A percentile compares a stretch with the other conserved stretches of the same genome.
Evolutionary conservation across 2,113 vertebrate genomes (phyloP).

Genomic region (Daboia siamensis): DNA sequence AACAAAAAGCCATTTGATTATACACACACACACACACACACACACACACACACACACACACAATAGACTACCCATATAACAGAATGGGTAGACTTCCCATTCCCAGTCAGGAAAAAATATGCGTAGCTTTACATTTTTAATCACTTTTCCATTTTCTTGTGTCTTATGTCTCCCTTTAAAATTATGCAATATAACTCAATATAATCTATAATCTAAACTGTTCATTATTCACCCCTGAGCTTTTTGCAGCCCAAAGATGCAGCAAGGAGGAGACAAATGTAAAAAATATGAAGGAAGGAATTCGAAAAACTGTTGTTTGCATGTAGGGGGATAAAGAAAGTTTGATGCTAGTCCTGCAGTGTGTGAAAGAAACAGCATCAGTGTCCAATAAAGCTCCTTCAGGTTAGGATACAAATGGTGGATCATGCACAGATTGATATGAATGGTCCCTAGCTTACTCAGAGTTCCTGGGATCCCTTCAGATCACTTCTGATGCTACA

Average conservation of each 20-base stretch:
- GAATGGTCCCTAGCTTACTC: background rate
- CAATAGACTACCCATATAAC: no score
- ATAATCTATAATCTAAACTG: background rate
- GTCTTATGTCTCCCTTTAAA: background rate
- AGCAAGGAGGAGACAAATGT: background rate
- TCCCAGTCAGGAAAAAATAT: background rate
- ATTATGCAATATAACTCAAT: background rate
- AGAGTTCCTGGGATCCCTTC: background rate
- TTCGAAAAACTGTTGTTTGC: background rate
- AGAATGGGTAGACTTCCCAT: background rate
- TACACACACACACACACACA: no score
- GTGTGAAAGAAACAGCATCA: background rate
- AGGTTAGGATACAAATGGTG: background rate
- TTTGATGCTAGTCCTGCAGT: background rate
- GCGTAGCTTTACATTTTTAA: background rate
- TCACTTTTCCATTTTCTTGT: background rate
- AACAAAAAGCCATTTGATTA: background rate
- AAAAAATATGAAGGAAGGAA: background rate
- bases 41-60: no score
- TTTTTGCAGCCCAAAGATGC: background rate
- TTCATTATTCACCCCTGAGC: background rate
- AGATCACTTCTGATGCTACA: background rate
- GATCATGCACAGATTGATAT: background rate
- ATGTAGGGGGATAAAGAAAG: background rate
- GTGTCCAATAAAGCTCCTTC: background rate